Evolutionary conservation across 1,140 invertebrate genomes (phyloP), one percentile per base, ranked within the genome.

Genomic region (Trichogramma pretiosum): DNA sequence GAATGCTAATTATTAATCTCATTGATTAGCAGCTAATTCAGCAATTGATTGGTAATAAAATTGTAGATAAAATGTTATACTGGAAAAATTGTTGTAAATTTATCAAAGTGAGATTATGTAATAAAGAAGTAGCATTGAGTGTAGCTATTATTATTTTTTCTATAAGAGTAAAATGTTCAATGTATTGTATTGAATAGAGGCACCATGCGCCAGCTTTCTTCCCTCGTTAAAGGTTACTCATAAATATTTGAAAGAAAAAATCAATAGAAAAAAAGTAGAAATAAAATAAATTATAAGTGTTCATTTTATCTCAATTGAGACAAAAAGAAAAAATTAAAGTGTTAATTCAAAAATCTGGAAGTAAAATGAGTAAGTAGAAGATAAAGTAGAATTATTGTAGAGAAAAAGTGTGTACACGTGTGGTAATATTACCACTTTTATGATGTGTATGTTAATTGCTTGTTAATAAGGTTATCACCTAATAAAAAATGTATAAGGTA

Each of bases 11-110:
- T n/a, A n/a, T n/a, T 53, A 33, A 52, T 52, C 19, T 46, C 48
- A 38, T 36, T 50, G 35, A 45, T 50, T 56, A 33, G 50, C 50
- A 38, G 50, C 46, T 53, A 54, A 59, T 51, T 46, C 19, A 54
- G 44, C 47, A 53, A 34, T 49, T 39, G 35, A 55, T 51, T n/a
- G 44, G 26, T 46, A 46, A 46, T 24, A 34, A 43, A 11, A 17
- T 23, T 46, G 33, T 46, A 44, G 47, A 32, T 51, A 34, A 39
- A 38, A 4, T n/a, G n/a, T n/a, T n/a, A n/a, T n/a, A 47, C 43
- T 43, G 21, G 23, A 30, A 35, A 46, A 37, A 42, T 34, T 48
- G 46, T 19, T 45, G 40, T 32, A 56, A 36, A 50, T 54, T 36
- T 14, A 48, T 32, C 17, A 39, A 41, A 33, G 9, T 38, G 32